Percentiles rank a stretch among this genome's conserved stretches.
These are phyloP conservation scores for Bergia puertoricense DNA, from an alignment of 92 coral and sea anemone species.

Conservation along the genomic window DNA sequence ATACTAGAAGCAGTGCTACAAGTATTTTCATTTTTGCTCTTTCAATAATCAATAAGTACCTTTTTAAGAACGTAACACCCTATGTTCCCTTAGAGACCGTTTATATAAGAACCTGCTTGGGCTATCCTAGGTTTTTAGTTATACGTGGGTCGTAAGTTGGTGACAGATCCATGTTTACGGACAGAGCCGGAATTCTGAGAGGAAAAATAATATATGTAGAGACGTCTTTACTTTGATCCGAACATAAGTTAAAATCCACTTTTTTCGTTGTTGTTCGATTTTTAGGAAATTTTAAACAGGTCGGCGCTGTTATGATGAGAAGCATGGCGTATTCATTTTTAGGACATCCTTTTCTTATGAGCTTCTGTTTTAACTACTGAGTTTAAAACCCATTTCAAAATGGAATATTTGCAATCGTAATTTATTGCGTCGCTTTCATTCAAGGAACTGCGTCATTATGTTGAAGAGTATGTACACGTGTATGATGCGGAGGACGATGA, in stretches of 20 bases:
- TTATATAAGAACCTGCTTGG: no score
- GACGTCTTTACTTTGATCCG: neutral
- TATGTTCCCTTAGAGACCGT: no score
- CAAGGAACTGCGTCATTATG: constrained; percentile 85
- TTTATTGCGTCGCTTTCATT: neutral
- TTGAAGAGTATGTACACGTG: constrained; percentile 84
- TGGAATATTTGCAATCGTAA: neutral
- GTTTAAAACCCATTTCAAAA: neutral
- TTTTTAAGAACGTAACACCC: no score
- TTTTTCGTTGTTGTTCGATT: neutral
- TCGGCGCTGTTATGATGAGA: no score
- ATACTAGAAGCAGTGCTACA: no score
- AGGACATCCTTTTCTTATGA: neutral
- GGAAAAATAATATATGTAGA: no score
- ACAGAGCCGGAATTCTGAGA: no score
- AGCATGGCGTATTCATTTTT: neutral
- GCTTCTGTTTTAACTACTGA: neutral
- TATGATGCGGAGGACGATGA: constrained; percentile 95
- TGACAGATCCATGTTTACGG: neutral
- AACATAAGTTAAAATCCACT: neutral
- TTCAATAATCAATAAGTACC: no score
- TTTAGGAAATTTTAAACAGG: no score
- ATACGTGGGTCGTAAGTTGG: no score
- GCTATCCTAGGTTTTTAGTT: no score
- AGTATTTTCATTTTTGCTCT: no score